Evolutionary conservation across 2,888 invertebrate genomes (phyloP).

Genomic region (Tridacna crocea): DNA sequence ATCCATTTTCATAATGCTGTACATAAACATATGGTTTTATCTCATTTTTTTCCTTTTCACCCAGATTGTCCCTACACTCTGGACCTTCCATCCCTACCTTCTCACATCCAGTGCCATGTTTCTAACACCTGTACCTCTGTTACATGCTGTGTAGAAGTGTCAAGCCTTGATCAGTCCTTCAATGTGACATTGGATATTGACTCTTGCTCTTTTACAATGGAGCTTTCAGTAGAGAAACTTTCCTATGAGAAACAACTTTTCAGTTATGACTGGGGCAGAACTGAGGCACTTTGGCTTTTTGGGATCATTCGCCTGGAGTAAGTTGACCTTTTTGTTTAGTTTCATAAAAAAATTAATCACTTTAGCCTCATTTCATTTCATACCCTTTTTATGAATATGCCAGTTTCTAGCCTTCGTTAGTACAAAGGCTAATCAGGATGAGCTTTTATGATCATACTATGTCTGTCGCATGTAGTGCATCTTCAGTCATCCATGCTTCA

Average conservation of each 20-base stretch:
- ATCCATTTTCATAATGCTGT: no score
- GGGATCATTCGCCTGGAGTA: slow-evolving; percentile 42
- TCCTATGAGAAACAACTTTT: slow-evolving; percentile 52
- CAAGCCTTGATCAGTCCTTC: slow-evolving; percentile 23
- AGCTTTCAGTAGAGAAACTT: slow-evolving; percentile 57
- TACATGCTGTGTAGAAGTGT: slow-evolving; percentile 57
- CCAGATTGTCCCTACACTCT: slow-evolving; percentile 37
- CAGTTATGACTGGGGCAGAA: slow-evolving; percentile 38
- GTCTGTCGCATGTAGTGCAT: no score
- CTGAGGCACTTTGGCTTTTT: slow-evolving; percentile 48
- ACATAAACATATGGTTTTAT: no score
- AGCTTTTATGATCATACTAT: no score
- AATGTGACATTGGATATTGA: slow-evolving; percentile 46
- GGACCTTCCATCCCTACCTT: slow-evolving; percentile 49
- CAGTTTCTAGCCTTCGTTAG: no score
- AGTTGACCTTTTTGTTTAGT: neutral
- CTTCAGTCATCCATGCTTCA: no score
- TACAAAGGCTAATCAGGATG: no score
- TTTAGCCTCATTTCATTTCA: no score
- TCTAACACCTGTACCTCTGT: slow-evolving; percentile 57
- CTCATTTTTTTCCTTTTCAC: no score
- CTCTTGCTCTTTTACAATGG: slow-evolving; percentile 54
- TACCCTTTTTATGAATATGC: no score
- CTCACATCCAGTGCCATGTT: slow-evolving; percentile 48
- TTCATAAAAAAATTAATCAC: no score